These are phyloP conservation scores for Tenebrosternarchus preto DNA, from an alignment of 2,113 vertebrate genomes.

Conservation along the genomic window DNA sequence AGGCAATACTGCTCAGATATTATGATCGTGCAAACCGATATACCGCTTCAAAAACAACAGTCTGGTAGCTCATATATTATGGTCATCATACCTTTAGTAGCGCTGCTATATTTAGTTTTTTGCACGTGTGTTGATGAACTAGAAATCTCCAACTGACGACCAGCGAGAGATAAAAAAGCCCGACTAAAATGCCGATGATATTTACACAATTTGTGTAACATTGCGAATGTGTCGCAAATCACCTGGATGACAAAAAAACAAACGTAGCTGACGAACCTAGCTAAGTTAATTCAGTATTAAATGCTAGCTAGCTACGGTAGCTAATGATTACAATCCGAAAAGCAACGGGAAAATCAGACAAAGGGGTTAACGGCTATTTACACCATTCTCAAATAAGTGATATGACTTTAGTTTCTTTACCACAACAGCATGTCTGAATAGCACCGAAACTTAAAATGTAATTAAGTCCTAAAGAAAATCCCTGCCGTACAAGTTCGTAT, in stretches of 20 bases:
- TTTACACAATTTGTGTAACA: slow-evolving; percentile 45
- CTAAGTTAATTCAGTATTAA: too few relatives aligned
- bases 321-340: neutral
- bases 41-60: too few relatives aligned
- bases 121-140: slow-evolving; percentile 22
- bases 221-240: neutral
- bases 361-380: neutral
- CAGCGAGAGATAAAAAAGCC: neutral
- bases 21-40: neutral
- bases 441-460: neutral
- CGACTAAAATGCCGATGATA: slow-evolving; percentile 18
- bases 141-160: neutral
- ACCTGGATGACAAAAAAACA: too few relatives aligned
- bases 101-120: slow-evolving; percentile 30
- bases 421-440: neutral
- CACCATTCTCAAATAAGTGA: neutral
- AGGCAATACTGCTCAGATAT: slow-evolving; percentile 27
- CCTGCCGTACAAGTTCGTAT: neutral
- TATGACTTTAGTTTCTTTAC: neutral
- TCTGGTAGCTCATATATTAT: too few relatives aligned
- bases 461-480: neutral
- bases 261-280: too few relatives aligned
- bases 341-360: neutral
- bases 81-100: slow-evolving; percentile 40
- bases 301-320: neutral